phyloP scores from a whole-genome alignment of 2,113 vertebrate species.

The Grammatotria lemairii region DNA sequence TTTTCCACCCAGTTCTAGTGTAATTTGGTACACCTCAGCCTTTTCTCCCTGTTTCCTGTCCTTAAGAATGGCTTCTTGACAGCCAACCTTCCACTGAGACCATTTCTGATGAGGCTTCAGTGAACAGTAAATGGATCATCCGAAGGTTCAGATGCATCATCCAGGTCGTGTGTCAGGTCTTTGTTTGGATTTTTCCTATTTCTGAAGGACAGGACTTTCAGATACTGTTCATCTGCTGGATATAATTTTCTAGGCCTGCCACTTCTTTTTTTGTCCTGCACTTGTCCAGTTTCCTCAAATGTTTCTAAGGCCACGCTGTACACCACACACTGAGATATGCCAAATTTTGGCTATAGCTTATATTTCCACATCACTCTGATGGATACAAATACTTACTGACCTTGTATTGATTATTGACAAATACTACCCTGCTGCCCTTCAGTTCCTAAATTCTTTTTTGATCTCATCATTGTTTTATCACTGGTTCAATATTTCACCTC shows the following conservation, averaged over 20 bases:
- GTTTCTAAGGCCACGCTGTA: background rate
- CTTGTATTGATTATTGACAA: background rate
- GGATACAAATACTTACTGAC: background rate
- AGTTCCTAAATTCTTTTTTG: background rate
- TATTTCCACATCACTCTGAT: background rate
- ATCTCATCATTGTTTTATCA: background rate
- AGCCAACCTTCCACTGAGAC: background rate
- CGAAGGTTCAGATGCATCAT: background rate
- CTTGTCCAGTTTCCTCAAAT: background rate
- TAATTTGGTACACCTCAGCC: background rate
- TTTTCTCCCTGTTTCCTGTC: background rate
- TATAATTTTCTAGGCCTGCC: background rate
- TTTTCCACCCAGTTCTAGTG: background rate
- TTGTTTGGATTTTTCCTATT: background rate
- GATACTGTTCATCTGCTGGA: background rate
- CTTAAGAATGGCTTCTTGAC: background rate
- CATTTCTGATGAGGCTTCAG: background rate
- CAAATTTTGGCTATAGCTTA: background rate
- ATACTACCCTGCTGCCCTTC: background rate
- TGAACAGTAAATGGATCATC: background rate
- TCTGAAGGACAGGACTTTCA: background rate
- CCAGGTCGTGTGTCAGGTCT: background rate
- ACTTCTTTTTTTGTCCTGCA: background rate
- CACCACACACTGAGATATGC: background rate
- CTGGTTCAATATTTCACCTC: background rate